Percentiles rank a stretch among this genome's conserved stretches.
These are phyloP conservation scores for Lypha dubia DNA, from an alignment of 2,888 invertebrate species.

Conservation along the genomic window DNA sequence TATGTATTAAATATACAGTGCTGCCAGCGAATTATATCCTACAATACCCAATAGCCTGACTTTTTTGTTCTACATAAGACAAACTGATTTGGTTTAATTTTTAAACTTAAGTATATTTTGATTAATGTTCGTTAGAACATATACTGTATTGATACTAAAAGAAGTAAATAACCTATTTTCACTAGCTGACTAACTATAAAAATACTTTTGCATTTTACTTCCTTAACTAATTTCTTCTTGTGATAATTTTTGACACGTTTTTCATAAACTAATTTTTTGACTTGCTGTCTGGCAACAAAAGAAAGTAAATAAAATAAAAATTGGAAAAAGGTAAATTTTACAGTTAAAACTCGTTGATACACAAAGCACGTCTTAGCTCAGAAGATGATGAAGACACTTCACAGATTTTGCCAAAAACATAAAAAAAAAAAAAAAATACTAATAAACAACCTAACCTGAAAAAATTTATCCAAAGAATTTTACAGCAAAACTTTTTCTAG, in stretches of 20 bases:
- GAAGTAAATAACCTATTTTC: background rate
- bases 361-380: slow-evolving; percentile 50
- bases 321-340: slow-evolving; percentile 13
- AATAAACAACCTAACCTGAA: slow-evolving; percentile 8
- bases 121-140: no score
- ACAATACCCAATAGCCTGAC: no score
- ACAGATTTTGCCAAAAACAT: slow-evolving; percentile 64
- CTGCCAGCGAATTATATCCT: no score
- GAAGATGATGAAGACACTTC: slow-evolving; percentile 63
- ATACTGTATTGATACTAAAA: background rate
- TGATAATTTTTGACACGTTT: slow-evolving; percentile 65
- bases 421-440: slow-evolving; percentile 19
- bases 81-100: no score
- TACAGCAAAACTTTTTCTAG: slow-evolving; percentile 43
- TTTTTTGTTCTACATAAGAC: no score
- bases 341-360: slow-evolving; percentile 32
- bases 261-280: slow-evolving; percentile 64
- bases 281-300: slow-evolving; percentile 4
- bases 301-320: background rate
- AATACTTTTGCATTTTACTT: slow-evolving; percentile 7
- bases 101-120: no score
- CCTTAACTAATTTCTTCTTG: slow-evolving; percentile 41
- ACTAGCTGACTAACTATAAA: background rate
- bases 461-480: slow-evolving; percentile 57
- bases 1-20: no score